Conservation (phyloP, 2,797 vertebrate species). For the Leptatherina wallacei region DNA sequence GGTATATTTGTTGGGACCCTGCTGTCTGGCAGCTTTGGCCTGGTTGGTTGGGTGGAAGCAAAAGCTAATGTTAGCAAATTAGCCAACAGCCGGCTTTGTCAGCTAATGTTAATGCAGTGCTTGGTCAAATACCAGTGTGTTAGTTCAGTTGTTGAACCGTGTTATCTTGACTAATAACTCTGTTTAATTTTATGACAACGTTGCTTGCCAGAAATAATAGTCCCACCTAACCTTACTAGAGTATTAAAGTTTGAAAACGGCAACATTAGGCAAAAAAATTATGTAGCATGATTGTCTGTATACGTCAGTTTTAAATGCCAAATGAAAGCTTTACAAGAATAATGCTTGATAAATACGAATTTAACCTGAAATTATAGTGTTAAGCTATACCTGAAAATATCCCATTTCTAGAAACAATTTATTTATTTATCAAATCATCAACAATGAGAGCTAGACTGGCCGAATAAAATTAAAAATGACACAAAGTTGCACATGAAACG, state of each 20-base stretch:
- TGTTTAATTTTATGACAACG: background rate
- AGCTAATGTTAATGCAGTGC: background rate
- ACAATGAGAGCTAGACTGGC: background rate
- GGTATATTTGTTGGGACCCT: constrained; percentile 5
- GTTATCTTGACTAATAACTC: background rate
- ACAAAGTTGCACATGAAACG: background rate
- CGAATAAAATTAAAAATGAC: constrained; percentile 13
- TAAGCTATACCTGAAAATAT: background rate
- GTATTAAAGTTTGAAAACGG: background rate
- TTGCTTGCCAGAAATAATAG: background rate
- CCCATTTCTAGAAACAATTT: background rate
- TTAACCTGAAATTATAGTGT: background rate
- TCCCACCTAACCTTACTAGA: background rate
- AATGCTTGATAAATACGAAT: no score
- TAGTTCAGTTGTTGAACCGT: background rate
- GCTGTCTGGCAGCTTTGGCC: constrained; percentile 59
- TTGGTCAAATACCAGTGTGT: background rate
- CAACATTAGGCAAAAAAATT: background rate
- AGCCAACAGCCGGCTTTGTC: constrained; percentile 41
- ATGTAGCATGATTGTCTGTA: background rate
- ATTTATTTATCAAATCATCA: background rate
- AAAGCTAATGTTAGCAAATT: constrained; percentile 69
- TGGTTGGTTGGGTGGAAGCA: constrained; percentile 8
- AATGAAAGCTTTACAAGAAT: no score
- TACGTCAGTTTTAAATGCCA: background rate